Evolutionary conservation across 2,797 vertebrate genomes (phyloP).

Genomic region (Acrocephalus scirpaceus): DNA sequence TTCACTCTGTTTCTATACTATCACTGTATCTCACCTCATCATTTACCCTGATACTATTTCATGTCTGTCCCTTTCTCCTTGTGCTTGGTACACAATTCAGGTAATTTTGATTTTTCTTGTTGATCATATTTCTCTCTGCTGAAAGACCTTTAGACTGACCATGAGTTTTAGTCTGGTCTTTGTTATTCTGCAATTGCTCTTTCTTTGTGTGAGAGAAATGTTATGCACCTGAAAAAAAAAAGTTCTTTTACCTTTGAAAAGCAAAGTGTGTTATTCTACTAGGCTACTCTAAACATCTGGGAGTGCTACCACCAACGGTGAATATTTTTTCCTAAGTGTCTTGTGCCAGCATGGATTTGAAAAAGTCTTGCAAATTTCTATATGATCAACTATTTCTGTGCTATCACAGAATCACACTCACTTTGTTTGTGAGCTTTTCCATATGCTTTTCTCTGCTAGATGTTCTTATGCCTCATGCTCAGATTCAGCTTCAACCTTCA

Average conservation of each 20-base stretch:
- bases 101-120: neutral
- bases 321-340: neutral
- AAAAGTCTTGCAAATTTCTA: neutral
- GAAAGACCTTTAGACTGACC: neutral
- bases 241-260: neutral
- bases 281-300: neutral
- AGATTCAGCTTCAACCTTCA: neutral
- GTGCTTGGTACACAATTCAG: neutral
- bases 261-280: neutral
- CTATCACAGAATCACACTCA: neutral
- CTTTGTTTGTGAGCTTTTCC: neutral
- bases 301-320: neutral
- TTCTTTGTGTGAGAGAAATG: neutral
- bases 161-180: neutral
- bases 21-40: neutral
- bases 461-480: neutral
- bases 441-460: neutral
- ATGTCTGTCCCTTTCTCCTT: neutral
- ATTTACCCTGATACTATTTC: neutral
- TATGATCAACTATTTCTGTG: neutral
- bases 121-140: neutral
- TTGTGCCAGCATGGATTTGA: neutral
- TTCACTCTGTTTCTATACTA: neutral
- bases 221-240: neutral
- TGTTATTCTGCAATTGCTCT: neutral